phyloP scores from a whole-genome alignment of 1,140 invertebrate species.

The Polypedilum pembai region DNA sequence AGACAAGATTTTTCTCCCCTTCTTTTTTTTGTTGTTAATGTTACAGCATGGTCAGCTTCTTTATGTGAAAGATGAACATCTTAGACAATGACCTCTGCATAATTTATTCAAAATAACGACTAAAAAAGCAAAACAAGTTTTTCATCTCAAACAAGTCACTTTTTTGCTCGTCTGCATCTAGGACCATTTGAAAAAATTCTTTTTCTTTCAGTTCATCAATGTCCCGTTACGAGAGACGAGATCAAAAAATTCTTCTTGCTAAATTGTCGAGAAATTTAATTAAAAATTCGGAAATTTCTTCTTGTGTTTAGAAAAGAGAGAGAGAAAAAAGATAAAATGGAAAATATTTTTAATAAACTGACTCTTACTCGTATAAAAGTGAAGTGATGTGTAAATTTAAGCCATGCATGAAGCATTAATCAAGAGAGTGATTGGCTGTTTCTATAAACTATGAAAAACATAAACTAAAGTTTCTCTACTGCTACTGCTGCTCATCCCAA shows the following conservation, averaged over 20 bases:
- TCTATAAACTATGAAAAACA: slow-evolving; percentile 2
- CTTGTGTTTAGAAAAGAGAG: neutral
- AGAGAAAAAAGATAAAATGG: neutral
- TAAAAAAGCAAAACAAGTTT: neutral
- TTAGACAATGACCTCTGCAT: neutral
- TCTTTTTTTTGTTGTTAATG: no score
- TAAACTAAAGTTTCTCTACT: neutral
- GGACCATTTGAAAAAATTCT: neutral
- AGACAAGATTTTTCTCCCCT: slow-evolving; percentile 3
- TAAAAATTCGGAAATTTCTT: neutral
- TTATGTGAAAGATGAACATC: neutral
- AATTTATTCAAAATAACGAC: slow-evolving; percentile 2
- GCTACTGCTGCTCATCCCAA: neutral
- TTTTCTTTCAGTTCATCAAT: neutral
- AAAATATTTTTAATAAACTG: neutral
- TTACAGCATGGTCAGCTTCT: neutral
- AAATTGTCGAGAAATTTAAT: slow-evolving; percentile 26
- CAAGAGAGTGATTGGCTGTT: slow-evolving; percentile 16
- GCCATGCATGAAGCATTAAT: slow-evolving; percentile 11
- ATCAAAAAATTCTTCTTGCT: neutral
- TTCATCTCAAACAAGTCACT: no score
- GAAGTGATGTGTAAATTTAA: slow-evolving; percentile 13
- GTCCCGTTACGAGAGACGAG: neutral
- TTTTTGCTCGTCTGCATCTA: no score
- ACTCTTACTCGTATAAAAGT: neutral